Evolutionary conservation across 2,113 vertebrate species (phyloP).

Genomic region (Narcine bancroftii): DNA sequence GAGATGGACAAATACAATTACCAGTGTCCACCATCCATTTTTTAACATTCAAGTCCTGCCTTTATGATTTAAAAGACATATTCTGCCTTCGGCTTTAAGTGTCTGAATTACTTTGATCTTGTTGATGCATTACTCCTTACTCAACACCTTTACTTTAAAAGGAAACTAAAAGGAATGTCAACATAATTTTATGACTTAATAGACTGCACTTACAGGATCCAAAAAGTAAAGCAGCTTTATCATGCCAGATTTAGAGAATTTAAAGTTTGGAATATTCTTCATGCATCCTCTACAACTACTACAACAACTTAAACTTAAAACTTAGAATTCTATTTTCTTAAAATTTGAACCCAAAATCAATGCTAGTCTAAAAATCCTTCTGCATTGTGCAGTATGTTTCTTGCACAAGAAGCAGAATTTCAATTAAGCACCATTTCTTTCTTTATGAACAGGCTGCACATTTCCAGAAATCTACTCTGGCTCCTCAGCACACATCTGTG

Average conservation of each 20-base stretch:
- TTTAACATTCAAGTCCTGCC: not conserved
- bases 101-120: not conserved
- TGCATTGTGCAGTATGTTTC: too few relatives aligned
- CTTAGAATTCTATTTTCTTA: not conserved
- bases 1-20: not conserved
- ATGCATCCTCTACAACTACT: not conserved
- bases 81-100: not conserved
- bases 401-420: too few relatives aligned
- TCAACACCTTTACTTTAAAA: not conserved
- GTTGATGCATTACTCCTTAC: not conserved
- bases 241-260: not conserved
- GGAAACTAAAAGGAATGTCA: not conserved
- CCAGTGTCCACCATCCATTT: not conserved
- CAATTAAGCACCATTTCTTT: too few relatives aligned
- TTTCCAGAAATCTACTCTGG: too few relatives aligned
- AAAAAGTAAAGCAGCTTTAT: not conserved
- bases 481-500: too few relatives aligned
- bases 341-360: not conserved
- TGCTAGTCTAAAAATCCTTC: not conserved
- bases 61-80: too few relatives aligned
- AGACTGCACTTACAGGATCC: not conserved
- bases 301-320: not conserved
- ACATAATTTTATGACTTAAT: not conserved
- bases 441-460: too few relatives aligned
- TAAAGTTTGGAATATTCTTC: not conserved